Conservation (phyloP, 2,888 invertebrate species). For the Camptogramma bilineatum region DNA sequence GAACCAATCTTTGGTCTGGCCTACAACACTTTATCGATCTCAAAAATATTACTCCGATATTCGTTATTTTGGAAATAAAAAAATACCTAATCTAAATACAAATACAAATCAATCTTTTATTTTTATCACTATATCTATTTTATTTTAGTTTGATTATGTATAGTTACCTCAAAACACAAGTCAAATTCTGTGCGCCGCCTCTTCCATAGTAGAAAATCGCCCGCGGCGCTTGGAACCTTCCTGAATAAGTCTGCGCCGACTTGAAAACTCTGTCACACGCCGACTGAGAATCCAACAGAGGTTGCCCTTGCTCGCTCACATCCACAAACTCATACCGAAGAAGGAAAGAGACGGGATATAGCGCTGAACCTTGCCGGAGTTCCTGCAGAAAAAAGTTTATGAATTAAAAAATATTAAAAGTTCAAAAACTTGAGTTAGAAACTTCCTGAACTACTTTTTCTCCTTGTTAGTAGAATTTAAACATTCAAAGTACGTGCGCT, state of each 20-base stretch:
- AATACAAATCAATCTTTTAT: too few relatives aligned
- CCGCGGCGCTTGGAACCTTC: constrained; percentile 90
- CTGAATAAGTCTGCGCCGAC: constrained; percentile 83
- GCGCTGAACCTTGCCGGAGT: constrained; percentile 91
- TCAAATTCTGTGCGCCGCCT: constrained; percentile 91
- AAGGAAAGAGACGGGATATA: constrained; percentile 91
- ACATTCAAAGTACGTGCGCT: constrained; percentile 25
- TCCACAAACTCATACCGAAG: constrained; percentile 94
- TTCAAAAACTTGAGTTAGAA: constrained; percentile 14
- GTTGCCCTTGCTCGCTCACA: constrained; percentile 88
- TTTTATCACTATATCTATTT: too few relatives aligned
- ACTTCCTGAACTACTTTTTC: constrained; percentile 24
- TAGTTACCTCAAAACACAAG: constrained; percentile 89
- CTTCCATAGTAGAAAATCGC: constrained; percentile 93
- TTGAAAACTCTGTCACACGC: constrained; percentile 88
- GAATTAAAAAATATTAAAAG: constrained; percentile 20
- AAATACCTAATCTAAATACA: too few relatives aligned
- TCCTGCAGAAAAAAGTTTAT: constrained; percentile 68
- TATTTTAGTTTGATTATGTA: too few relatives aligned
- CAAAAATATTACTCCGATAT: too few relatives aligned
- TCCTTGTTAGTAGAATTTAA: constrained; percentile 32
- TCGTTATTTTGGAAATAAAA: too few relatives aligned
- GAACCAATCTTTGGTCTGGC: too few relatives aligned
- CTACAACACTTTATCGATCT: too few relatives aligned
- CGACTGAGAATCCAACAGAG: constrained; percentile 84